Evolutionary conservation across 2,113 vertebrate genomes (phyloP), one percentile per base, ranked within the genome.

Genomic region (Etheostoma cragini): DNA sequence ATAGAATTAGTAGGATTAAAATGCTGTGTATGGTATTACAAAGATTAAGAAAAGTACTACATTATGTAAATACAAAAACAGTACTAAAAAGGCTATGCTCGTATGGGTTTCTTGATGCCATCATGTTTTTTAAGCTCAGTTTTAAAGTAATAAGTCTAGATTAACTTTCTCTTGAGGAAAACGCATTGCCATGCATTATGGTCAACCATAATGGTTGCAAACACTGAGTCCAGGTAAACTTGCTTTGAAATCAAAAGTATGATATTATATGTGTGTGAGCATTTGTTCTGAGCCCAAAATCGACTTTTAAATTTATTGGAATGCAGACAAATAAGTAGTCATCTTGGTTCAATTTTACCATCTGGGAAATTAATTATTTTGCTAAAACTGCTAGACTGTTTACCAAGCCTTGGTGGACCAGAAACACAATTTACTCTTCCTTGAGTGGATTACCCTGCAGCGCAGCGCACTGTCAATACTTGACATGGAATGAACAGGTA

Each of bases 401-500:
- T 81, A 83, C 72, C 16, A 22, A 62, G 54, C 76, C n/a, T 26
- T 22, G 0, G 38, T 50, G 62, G 65, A 62, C 65, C 33, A 61
- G 62, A 85, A 85, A 71, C 35, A 80, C 19, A 78, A 86, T 82
- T 82, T 77, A 45, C 19, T 52, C 61, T 70, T 45, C 64, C 67
- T 64, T 65, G 45, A 76, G 53, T 72, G 69, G 69, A 86, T 87
- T 81, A 81, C 6, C 45, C 69, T 67, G 65, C 67, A 83, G 64
- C 63, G 21, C 33, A 7, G 10, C 0, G 26, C 67, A 57, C 33
- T 74, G 72, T 80, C 76, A 68, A 87, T 88, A 74, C 78, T 68
- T 82, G 52, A 81, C 82, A 86, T 72, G 64, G 52, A 87, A 66
- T 45, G 63, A 86, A 76, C 82, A 90, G 89, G 81, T 86, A 80